Evolutionary conservation across 2,888 invertebrate species (phyloP), one percentile per base, ranked within the genome.

Genomic region (Ceramica pisi): DNA sequence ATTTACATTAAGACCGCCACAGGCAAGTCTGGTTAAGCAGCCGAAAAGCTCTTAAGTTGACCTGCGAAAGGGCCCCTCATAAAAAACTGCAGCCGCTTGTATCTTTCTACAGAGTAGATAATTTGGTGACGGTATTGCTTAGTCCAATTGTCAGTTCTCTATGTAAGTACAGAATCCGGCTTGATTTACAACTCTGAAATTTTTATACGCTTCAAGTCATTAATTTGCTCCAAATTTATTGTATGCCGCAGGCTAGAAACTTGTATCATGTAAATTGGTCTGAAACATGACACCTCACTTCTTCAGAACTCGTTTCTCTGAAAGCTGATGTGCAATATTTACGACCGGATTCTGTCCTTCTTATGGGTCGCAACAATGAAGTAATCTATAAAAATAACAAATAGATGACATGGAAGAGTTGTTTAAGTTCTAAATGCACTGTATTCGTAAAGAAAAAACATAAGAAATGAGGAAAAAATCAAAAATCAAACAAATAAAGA

Each of bases 401-500:
- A n/a, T n/a, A n/a, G n/a, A n/a, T 59, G 3, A 23, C 35, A 3
- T 21, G 0, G 1, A 50, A 41, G n/a, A 46, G n/a, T 16, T 48
- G 5, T 16, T 9, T 9, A 19, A 19, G 46, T 19, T 7, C 46
- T 10, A 31, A n/a, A n/a, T 48, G 19, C 23, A 7, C 10, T 14
- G 41, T 41, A 19, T 1, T 31, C 2, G 31, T 5, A 31, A 31
- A 31, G 31, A 31, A 46, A 19, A 68, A 75, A 64, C 59, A 56
- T 31, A 31, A 21, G 19, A 57, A 10, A 35, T 57, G 9, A 10
- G 5, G 35, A 56, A 7, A 31, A 14, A 19, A n/a, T n/a, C n/a
- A n/a, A n/a, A 10, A 59, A 21, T 35, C 2, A 21, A 19, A 26
- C 1, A 61, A 35, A 19, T 14, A 5, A 0, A 60, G 10, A 8